A percentile compares a stretch with the other conserved stretches of the same genome.
These are phyloP conservation scores for Morphnarchus princeps DNA, from an alignment of 2,113 vertebrate species.

Conservation along the genomic window DNA sequence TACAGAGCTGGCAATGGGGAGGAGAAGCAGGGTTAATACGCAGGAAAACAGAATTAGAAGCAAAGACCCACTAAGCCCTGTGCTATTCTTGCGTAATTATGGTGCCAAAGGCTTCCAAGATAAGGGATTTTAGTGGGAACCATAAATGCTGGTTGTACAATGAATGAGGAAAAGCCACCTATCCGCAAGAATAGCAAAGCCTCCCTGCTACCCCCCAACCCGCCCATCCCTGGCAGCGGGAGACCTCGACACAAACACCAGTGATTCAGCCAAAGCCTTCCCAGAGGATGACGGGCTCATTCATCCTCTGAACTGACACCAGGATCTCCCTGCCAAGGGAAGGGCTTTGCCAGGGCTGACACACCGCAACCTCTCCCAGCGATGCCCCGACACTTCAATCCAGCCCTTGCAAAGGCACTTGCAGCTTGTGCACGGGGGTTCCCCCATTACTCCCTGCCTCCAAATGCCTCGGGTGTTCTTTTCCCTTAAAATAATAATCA, in stretches of 20 bases:
- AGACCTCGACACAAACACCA: background rate
- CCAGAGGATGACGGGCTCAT: background rate
- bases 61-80: background rate
- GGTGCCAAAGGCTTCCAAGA: slow-evolving; percentile 15
- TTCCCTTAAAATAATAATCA: background rate
- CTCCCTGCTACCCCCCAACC: background rate
- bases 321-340: background rate
- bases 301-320: background rate
- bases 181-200: background rate
- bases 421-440: background rate
- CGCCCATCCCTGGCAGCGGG: background rate
- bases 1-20: background rate
- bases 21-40: background rate
- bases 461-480: background rate
- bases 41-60: background rate
- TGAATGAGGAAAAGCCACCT: background rate
- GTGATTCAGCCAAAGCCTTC: background rate
- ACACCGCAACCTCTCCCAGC: background rate
- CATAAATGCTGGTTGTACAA: background rate
- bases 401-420: background rate
- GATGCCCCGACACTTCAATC: background rate
- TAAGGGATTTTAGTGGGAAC: background rate
- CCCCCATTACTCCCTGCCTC: background rate
- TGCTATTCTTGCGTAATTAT: background rate
- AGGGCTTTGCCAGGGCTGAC: background rate